Evolutionary conservation across 2,888 invertebrate species (phyloP).

Genomic region (Cheilosia vernalis): DNA sequence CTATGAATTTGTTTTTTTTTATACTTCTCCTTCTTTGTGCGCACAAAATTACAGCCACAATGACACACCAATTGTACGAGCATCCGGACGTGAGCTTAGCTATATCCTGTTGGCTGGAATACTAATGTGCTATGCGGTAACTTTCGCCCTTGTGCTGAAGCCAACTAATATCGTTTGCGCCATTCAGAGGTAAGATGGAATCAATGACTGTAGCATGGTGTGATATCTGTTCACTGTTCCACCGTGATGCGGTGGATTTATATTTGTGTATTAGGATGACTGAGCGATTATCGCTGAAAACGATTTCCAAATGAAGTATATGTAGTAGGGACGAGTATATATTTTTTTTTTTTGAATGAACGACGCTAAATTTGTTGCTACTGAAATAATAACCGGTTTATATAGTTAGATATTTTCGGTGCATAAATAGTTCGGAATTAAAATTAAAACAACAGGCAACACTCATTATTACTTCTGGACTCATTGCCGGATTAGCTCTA

Average conservation of each 20-base stretch:
- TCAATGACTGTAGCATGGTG: neutral
- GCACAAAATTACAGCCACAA: slow-evolving; percentile 86
- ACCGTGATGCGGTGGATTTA: no score
- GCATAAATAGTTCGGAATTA: no score
- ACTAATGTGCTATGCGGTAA: slow-evolving; percentile 95
- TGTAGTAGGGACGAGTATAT: no score
- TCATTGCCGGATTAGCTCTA: no score
- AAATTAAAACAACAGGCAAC: no score
- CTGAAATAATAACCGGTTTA: no score
- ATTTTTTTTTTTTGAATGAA: no score
- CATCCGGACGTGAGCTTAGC: slow-evolving; percentile 94
- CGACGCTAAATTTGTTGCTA: no score
- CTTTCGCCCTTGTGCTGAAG: slow-evolving; percentile 94
- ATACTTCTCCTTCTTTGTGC: slow-evolving; percentile 7
- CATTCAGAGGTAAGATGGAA: slow-evolving; percentile 92
- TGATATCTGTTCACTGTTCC: neutral
- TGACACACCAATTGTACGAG: slow-evolving; percentile 98
- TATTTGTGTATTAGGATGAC: neutral
- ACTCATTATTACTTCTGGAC: no score
- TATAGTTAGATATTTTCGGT: no score
- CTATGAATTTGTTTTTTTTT: slow-evolving; percentile 42
- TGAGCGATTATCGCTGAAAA: neutral
- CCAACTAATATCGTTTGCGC: slow-evolving; percentile 95
- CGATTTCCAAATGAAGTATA: neutral
- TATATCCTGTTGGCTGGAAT: slow-evolving; percentile 96